phyloP scores from a whole-genome alignment of 2,113 vertebrate genomes.

The Gadus chalcogrammus region DNA sequence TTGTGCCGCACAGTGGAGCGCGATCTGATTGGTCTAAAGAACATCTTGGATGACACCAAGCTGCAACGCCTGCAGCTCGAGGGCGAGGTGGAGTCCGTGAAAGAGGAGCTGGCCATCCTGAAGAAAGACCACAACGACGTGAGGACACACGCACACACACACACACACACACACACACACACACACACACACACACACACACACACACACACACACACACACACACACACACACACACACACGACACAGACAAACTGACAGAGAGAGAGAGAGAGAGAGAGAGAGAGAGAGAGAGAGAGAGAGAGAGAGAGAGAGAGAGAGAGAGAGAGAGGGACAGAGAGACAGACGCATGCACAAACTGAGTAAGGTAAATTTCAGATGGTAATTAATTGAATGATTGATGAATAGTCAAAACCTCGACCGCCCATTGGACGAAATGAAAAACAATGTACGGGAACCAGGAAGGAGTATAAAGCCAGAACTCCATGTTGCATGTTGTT shows the following conservation, averaged over 20 bases:
- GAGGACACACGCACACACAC: constrained; percentile 15
- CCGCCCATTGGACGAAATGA: too few relatives aligned
- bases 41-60: constrained; percentile 60
- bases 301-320: too few relatives aligned
- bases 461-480: too few relatives aligned
- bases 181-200: neutral
- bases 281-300: too few relatives aligned
- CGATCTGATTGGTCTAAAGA: constrained; percentile 67
- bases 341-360: neutral
- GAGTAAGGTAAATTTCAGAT: too few relatives aligned
- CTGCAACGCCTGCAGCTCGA: constrained; percentile 53
- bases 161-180: neutral
- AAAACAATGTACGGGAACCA: too few relatives aligned
- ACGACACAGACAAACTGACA: too few relatives aligned
- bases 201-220: neutral
- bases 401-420: too few relatives aligned
- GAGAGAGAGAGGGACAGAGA: neutral
- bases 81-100: constrained; percentile 59
- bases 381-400: too few relatives aligned
- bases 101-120: constrained; percentile 63
- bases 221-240: too few relatives aligned
- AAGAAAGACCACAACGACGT: constrained; percentile 70
- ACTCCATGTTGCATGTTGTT: too few relatives aligned
- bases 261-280: too few relatives aligned
- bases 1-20: constrained; percentile 59